Conservation (phyloP, 2,797 vertebrate genomes). For the Anguilla marmorata region DNA sequence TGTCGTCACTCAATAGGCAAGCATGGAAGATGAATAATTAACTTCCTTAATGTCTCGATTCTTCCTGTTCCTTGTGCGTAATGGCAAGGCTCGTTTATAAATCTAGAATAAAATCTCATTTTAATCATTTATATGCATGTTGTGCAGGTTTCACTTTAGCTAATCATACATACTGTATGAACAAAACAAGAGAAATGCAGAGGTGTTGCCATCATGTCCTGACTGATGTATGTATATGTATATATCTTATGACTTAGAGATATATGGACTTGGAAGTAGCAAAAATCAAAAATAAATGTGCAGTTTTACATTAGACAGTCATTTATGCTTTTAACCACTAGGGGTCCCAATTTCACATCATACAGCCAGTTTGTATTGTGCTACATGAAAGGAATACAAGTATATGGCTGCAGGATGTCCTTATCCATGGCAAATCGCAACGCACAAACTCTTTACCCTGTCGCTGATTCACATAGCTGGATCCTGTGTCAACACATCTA, state of each 20-base stretch:
- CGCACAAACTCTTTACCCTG: not conserved
- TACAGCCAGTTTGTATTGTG: not conserved
- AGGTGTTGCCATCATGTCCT: conserved; percentile 2
- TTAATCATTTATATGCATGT: conserved; percentile 66
- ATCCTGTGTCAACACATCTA: not conserved
- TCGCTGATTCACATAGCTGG: not conserved
- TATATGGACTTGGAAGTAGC: not conserved
- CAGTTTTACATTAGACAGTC: not conserved
- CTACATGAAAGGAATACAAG: not conserved
- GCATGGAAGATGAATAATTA: not conserved
- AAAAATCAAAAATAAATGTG: not conserved
- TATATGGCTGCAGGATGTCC: not conserved
- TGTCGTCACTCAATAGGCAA: not conserved
- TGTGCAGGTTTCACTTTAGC: conserved; percentile 54
- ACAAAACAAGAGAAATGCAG: conserved; percentile 61
- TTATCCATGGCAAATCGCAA: not conserved
- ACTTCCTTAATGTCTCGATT: not conserved
- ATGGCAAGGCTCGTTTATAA: conserved; percentile 36
- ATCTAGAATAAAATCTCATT: conserved; percentile 63
- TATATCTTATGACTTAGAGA: not conserved
- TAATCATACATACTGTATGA: conserved; percentile 59
- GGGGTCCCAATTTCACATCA: conserved; percentile 7
- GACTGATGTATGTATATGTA: not conserved
- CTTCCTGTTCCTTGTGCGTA: not conserved
- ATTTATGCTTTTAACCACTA: not conserved